These are phyloP conservation scores for Coryphaenoides rupestris DNA, from an alignment of 2,113 vertebrate species.

Conservation along the genomic window DNA sequence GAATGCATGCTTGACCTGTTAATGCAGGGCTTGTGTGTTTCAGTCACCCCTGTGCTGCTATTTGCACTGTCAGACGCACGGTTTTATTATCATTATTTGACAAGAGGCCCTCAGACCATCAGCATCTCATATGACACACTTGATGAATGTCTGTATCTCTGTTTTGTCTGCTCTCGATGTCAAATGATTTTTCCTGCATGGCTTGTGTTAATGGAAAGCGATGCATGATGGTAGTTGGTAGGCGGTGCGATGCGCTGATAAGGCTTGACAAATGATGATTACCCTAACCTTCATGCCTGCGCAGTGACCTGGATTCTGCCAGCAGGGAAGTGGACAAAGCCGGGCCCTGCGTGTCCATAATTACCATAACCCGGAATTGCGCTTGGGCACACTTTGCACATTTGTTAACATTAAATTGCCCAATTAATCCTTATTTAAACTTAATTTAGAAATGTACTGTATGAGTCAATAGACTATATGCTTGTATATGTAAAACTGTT, in stretches of 20 bases:
- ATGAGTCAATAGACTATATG: too few relatives aligned
- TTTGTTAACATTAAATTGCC: too few relatives aligned
- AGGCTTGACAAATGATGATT: slow-evolving; percentile 46
- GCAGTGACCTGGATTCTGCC: slow-evolving; percentile 30
- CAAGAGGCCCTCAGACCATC: slow-evolving; percentile 1
- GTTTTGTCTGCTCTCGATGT: slow-evolving; percentile 17
- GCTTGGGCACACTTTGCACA: too few relatives aligned
- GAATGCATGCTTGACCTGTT: too few relatives aligned
- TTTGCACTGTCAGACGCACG: not conserved
- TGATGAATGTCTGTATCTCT: slow-evolving; percentile 6
- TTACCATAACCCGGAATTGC: too few relatives aligned
- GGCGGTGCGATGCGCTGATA: slow-evolving; percentile 30
- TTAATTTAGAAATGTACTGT: too few relatives aligned
- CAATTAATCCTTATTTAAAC: too few relatives aligned
- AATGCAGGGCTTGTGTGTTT: not conserved
- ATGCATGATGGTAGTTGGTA: slow-evolving; percentile 14
- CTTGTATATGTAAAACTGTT: too few relatives aligned
- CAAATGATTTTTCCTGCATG: slow-evolving; percentile 8
- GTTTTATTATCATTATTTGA: slow-evolving; percentile 23
- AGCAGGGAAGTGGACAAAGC: too few relatives aligned
- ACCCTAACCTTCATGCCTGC: slow-evolving; percentile 36
- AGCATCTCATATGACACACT: slow-evolving; percentile 3
- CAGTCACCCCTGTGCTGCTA: not conserved
- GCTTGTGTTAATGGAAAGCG: slow-evolving; percentile 8
- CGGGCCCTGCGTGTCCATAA: too few relatives aligned